Conservation (phyloP, 92 coral and sea anemone genomes). For the Meandrina meandrites region DNA sequence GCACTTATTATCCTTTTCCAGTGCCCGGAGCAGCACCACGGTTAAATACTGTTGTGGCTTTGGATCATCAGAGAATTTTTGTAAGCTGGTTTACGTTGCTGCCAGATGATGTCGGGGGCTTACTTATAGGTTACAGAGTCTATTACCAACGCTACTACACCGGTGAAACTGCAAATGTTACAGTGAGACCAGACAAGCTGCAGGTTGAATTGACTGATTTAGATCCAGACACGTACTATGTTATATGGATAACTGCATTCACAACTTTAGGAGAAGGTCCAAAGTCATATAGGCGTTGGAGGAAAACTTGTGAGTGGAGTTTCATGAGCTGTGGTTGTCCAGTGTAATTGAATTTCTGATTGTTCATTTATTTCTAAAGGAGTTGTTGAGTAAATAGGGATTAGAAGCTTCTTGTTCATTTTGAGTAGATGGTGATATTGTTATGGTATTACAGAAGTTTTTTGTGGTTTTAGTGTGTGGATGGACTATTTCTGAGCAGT, state of each 20-base stretch:
- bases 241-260: not conserved
- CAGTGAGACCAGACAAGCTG: no score
- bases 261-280: constrained; percentile 1
- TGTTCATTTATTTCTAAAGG: no score
- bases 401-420: no score
- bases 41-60: not conserved
- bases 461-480: not conserved
- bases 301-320: not conserved
- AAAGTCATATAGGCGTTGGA: not conserved
- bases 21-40: not conserved
- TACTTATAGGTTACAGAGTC: not conserved
- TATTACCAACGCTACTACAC: not conserved
- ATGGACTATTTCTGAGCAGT: not conserved
- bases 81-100: not conserved
- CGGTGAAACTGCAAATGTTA: no score
- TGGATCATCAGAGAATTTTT: not conserved
- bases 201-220: not conserved
- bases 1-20: not conserved
- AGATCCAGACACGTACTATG: not conserved
- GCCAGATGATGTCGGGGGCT: not conserved
- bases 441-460: not conserved
- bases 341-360: not conserved
- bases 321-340: no score
- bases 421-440: no score
- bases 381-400: no score